phyloP scores from a whole-genome alignment of 2,888 invertebrate genomes.

The Hypselothyrea guttata region DNA sequence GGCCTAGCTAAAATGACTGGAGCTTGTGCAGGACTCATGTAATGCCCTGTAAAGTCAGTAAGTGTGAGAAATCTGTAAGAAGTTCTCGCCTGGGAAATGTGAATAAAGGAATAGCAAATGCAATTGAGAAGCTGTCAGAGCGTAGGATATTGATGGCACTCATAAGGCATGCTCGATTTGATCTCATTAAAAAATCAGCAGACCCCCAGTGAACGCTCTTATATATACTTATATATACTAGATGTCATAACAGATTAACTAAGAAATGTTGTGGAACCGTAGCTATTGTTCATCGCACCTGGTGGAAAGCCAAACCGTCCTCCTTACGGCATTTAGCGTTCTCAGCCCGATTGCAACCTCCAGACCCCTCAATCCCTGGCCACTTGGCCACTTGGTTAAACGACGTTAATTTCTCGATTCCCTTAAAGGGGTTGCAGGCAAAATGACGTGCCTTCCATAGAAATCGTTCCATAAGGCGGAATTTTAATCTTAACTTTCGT shows the following conservation, averaged over 20 bases:
- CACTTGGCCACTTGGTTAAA: constrained; percentile 57
- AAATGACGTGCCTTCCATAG: constrained; percentile 15
- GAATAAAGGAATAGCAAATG: no score
- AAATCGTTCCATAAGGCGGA: constrained; percentile 27
- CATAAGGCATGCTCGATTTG: constrained; percentile 71
- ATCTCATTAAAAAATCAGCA: constrained; percentile 57
- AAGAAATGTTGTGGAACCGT: constrained; percentile 48
- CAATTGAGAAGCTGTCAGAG: constrained; percentile 75
- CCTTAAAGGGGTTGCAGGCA: constrained; percentile 48
- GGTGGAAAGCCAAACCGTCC: constrained; percentile 13
- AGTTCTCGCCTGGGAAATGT: constrained; percentile 56
- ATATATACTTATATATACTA: constrained; percentile 50
- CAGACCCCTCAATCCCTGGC: neutral
- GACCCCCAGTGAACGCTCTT: neutral
- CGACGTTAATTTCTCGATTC: constrained; percentile 72
- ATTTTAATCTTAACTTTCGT: constrained; percentile 55
- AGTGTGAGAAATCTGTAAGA: constrained; percentile 43
- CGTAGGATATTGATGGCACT: constrained; percentile 72
- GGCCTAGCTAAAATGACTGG: constrained; percentile 23
- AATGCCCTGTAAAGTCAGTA: constrained; percentile 37
- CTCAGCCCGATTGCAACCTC: no score
- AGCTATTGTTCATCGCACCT: constrained; percentile 1
- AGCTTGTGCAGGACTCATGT: constrained; percentile 66
- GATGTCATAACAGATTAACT: constrained; percentile 76
- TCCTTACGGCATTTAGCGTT: constrained; percentile 16